Conservation (phyloP, 2,797 vertebrate genomes). For the Characodon lateralis region DNA sequence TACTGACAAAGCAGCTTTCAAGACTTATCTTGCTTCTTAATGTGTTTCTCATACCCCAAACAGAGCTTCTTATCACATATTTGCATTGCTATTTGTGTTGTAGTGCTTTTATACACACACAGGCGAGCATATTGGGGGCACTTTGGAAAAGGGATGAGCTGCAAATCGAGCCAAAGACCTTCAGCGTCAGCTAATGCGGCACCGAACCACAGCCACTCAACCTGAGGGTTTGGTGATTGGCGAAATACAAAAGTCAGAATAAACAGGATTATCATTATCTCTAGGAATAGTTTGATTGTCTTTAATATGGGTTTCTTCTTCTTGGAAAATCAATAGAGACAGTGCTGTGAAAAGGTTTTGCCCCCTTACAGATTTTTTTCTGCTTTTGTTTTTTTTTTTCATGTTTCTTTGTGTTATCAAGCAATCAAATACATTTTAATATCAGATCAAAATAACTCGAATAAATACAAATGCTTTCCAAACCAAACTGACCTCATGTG, state of each 20-base stretch:
- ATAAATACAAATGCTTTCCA: too few species aligned
- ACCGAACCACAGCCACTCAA: background rate
- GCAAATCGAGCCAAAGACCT: background rate
- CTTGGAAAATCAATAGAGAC: background rate
- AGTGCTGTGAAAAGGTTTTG: too few species aligned
- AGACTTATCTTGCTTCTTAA: background rate
- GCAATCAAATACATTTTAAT: too few species aligned
- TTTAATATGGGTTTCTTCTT: background rate
- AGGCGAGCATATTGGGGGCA: background rate
- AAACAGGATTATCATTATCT: background rate
- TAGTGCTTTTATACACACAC: background rate
- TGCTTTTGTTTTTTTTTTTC: too few species aligned
- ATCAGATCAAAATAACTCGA: too few species aligned
- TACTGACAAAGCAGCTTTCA: background rate
- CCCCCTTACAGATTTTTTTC: too few species aligned
- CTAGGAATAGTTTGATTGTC: too few species aligned
- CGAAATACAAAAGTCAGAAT: background rate
- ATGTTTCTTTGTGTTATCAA: too few species aligned
- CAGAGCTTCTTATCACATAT: background rate
- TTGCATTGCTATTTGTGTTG: constrained; percentile 1
- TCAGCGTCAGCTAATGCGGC: background rate
- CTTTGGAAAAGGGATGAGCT: constrained; percentile 2
- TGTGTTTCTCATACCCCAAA: constrained; percentile 4
- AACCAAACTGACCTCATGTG: too few species aligned
- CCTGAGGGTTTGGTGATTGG: background rate